These are phyloP conservation scores for Drosophila leontia DNA, from an alignment of 1,140 invertebrate genomes.

Conservation along the genomic window DNA sequence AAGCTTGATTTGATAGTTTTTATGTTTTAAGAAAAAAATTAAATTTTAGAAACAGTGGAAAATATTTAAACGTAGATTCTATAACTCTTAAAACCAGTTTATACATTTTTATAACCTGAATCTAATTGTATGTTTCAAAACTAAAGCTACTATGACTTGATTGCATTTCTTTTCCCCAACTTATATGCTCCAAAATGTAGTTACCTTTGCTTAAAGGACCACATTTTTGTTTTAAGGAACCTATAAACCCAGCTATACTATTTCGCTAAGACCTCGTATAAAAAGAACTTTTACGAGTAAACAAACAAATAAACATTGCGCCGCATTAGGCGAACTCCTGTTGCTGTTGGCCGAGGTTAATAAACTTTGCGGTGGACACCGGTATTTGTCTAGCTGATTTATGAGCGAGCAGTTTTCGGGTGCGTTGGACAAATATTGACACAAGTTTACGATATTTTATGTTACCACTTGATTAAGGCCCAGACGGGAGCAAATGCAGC, in stretches of 20 bases:
- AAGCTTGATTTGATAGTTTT: too few relatives aligned
- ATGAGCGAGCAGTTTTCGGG: slow-evolving; percentile 58
- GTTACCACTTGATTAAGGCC: slow-evolving; percentile 63
- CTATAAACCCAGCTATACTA: slow-evolving; percentile 9
- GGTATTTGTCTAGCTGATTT: slow-evolving; percentile 77
- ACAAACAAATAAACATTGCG: slow-evolving; percentile 65
- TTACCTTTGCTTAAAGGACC: not conserved
- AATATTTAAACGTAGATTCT: too few relatives aligned
- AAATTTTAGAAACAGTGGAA: too few relatives aligned
- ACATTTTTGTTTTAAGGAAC: not conserved
- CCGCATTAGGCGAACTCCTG: slow-evolving; percentile 41
- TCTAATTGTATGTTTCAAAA: fast-evolving
- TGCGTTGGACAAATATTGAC: slow-evolving; percentile 65
- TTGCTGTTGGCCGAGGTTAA: slow-evolving; percentile 53
- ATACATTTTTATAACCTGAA: not conserved
- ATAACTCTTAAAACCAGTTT: too few relatives aligned
- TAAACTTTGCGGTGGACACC: slow-evolving; percentile 60
- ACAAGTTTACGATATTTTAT: slow-evolving; percentile 62
- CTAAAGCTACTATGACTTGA: not conserved
- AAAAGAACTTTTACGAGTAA: slow-evolving; percentile 59
- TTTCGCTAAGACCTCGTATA: slow-evolving; percentile 12
- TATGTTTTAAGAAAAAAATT: not conserved
- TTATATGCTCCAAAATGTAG: not conserved
- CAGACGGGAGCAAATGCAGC: slow-evolving; percentile 32
- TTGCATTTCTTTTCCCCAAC: not conserved